Conservation (phyloP, 2,797 vertebrate genomes). For the Semotilus atromaculatus region DNA sequence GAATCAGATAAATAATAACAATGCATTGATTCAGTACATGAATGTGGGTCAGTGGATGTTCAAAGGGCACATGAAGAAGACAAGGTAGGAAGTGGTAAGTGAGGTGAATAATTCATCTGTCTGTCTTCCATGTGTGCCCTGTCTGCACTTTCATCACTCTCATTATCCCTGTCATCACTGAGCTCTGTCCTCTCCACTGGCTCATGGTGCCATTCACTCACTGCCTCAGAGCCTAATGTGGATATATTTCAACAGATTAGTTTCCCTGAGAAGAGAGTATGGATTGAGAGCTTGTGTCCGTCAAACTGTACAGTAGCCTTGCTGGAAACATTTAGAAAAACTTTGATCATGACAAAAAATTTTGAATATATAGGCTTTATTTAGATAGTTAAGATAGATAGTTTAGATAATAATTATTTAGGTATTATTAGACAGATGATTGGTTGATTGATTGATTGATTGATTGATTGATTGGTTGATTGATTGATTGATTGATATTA, state of each 20-base stretch:
- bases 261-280: conserved; percentile 32
- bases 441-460: too few species aligned
- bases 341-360: neutral
- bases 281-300: conserved; percentile 24
- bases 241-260: conserved; percentile 50
- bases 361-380: too few species aligned
- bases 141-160: conserved; percentile 41
- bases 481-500: too few species aligned
- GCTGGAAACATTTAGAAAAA: neutral
- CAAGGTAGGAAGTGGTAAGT: conserved; percentile 55
- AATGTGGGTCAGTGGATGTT: conserved; percentile 29
- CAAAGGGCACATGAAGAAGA: conserved; percentile 29
- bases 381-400: too few species aligned
- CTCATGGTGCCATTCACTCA: conserved; percentile 43
- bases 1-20: conserved; percentile 2
- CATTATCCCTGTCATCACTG: conserved; percentile 50
- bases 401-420: too few species aligned
- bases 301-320: conserved; percentile 14
- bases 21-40: neutral
- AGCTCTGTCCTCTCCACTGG: conserved; percentile 28
- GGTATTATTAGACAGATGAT: too few species aligned
- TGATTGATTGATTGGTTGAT: too few species aligned
- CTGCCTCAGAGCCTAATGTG: conserved; percentile 38
- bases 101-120: conserved; percentile 73
- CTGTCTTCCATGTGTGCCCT: conserved; percentile 37